Conservation (phyloP, 2,797 vertebrate species). For the Sternarchorhynchus goeldii region DNA sequence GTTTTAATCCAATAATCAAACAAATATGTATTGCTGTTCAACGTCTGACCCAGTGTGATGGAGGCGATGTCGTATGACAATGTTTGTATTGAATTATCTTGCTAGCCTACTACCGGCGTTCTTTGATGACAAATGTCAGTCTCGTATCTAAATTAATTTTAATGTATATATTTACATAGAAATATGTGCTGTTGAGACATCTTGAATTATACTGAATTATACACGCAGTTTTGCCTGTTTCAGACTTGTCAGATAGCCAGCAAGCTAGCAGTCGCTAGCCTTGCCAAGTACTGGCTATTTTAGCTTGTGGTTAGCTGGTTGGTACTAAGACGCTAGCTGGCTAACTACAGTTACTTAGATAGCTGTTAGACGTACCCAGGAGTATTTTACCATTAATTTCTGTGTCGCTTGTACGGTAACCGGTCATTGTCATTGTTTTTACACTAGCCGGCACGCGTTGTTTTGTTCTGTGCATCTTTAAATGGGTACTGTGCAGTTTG, state of each 20-base stretch:
- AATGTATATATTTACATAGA: conserved; percentile 4
- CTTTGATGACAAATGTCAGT: conserved; percentile 30
- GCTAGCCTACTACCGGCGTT: conserved; percentile 52
- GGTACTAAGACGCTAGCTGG: conserved; percentile 12
- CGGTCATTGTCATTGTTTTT: background rate
- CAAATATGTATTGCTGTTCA: conserved; percentile 43
- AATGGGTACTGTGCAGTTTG: conserved; percentile 18
- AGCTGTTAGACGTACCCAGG: background rate
- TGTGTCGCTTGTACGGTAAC: background rate
- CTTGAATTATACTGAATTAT: conserved; percentile 34
- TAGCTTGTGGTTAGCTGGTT: conserved; percentile 31
- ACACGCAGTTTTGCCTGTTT: conserved; percentile 45
- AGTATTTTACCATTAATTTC: background rate
- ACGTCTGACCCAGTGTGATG: conserved; percentile 64
- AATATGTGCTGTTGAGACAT: conserved; percentile 11
- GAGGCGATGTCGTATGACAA: conserved; percentile 67
- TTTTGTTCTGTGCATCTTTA: conserved; percentile 15
- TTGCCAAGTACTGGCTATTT: conserved; percentile 50
- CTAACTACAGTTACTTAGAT: background rate
- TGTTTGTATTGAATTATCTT: conserved; percentile 55
- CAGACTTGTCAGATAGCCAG: conserved; percentile 40
- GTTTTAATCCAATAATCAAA: conserved; percentile 18
- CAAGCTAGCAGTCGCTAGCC: conserved; percentile 56
- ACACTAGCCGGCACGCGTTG: background rate
- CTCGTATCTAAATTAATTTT: conserved; percentile 1